Percentiles rank a stretch among this genome's conserved stretches.
phyloP scores from a whole-genome alignment of 2,797 vertebrate genomes.

The Poecilia picta region DNA sequence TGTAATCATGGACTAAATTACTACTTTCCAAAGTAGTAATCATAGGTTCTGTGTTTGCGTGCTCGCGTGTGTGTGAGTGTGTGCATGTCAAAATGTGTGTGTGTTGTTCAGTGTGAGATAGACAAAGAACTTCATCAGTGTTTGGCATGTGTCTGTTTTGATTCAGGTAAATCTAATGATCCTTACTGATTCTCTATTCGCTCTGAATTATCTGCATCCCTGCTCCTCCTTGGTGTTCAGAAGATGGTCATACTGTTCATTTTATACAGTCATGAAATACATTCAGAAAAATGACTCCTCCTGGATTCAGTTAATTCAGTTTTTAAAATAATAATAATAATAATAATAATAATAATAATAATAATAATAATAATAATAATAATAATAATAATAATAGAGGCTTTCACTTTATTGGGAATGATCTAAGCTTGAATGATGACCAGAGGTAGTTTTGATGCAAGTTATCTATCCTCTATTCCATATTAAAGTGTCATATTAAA shows the following conservation, averaged over 20 bases:
- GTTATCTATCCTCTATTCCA: neutral
- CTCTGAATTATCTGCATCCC: constrained; percentile 53
- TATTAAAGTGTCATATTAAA: neutral
- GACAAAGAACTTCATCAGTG: constrained; percentile 70
- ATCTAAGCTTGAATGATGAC: constrained; percentile 3
- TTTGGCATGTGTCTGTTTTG: constrained; percentile 76
- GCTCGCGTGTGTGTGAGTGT: constrained; percentile 27
- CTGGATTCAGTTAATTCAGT: neutral
- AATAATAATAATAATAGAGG: neutral
- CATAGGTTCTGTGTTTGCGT: constrained; percentile 58
- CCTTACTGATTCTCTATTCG: constrained; percentile 66
- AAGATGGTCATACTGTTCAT: constrained; percentile 25
- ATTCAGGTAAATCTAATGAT: constrained; percentile 67
- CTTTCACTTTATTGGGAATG: neutral
- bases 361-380: too few species aligned
- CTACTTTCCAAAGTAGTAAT: constrained; percentile 80
- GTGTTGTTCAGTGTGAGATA: constrained; percentile 30
- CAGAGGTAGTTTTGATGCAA: constrained; percentile 3
- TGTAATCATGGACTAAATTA: constrained; percentile 84
- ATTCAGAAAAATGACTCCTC: constrained; percentile 7
- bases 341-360: too few species aligned
- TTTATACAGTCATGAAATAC: neutral
- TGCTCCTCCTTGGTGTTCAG: constrained; percentile 34
- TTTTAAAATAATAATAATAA: too few species aligned
- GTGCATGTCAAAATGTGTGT: constrained; percentile 7